Conservation (phyloP, 53 echinoderm and acorn worm species). For the Henricia sp. region DNA sequence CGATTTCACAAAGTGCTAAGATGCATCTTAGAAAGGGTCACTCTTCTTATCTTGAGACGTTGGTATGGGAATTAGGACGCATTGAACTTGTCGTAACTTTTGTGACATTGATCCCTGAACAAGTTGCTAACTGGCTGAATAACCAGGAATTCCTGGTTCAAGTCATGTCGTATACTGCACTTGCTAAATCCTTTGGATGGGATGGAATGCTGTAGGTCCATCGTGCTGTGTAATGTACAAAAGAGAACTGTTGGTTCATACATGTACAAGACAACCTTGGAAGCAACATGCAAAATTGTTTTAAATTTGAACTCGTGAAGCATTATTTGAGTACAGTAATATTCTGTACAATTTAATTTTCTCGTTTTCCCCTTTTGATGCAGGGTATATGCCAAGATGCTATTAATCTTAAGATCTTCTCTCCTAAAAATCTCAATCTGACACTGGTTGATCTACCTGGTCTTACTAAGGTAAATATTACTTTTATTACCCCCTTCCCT, state of each 20-base stretch:
- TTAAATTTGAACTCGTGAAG: not conserved
- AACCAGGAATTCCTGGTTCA: not conserved
- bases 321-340: too few species aligned
- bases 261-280: too few species aligned
- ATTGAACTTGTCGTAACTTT: not conserved
- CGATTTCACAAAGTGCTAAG: too few species aligned
- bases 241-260: too few species aligned
- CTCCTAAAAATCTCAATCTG: constrained; percentile 90
- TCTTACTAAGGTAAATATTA: constrained; percentile 81
- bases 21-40: too few species aligned
- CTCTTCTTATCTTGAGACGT: too few species aligned
- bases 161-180: too few species aligned
- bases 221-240: too few species aligned
- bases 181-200: too few species aligned
- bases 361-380: not conserved
- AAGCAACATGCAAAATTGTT: not conserved
- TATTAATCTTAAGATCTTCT: constrained; percentile 93
- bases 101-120: too few species aligned
- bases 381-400: constrained; percentile 93
- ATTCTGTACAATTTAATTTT: not conserved
- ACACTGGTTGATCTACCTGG: constrained; percentile 98
- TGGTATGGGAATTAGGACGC: too few species aligned
- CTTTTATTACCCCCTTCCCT: not conserved
- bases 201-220: too few species aligned
- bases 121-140: not conserved